phyloP scores from a whole-genome alignment of 1,140 invertebrate species.

The Achroia grisella region DNA sequence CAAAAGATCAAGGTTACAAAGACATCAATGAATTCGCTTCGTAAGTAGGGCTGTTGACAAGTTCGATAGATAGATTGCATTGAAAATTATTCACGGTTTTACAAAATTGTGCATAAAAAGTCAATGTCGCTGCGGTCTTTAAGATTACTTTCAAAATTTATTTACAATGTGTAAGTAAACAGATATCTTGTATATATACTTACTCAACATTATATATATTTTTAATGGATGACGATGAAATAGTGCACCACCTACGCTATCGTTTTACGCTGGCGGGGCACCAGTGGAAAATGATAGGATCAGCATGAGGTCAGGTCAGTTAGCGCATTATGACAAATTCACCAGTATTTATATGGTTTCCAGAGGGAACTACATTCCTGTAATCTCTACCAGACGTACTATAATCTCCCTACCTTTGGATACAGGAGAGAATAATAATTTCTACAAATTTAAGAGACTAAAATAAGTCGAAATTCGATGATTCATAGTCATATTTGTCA shows the following conservation, averaged over 20 bases:
- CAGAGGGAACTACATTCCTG: no score
- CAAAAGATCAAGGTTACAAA: constrained; percentile 11
- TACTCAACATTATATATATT: constrained; percentile 33
- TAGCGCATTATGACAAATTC: no score
- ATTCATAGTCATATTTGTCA: no score
- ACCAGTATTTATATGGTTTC: not conserved
- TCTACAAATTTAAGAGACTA: not conserved
- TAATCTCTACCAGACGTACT: no score
- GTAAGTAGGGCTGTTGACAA: constrained; percentile 6
- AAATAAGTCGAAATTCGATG: no score
- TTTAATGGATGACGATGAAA: constrained; percentile 38
- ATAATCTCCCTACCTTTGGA: not conserved
- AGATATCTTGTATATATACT: not conserved
- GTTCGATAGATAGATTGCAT: constrained; percentile 6
- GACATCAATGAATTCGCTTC: constrained; percentile 1
- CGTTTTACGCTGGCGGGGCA: no score
- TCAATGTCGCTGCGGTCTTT: constrained; percentile 5
- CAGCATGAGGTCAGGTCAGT: no score
- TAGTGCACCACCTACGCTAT: no score
- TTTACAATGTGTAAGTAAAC: not conserved
- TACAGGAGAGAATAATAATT: not conserved
- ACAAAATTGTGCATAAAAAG: constrained; percentile 5
- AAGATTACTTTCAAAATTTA: constrained; percentile 4
- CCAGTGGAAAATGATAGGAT: no score
- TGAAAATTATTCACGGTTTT: constrained; percentile 12